phyloP scores from a whole-genome alignment of 2,888 invertebrate genomes.

The Adineta ricciae region DNA sequence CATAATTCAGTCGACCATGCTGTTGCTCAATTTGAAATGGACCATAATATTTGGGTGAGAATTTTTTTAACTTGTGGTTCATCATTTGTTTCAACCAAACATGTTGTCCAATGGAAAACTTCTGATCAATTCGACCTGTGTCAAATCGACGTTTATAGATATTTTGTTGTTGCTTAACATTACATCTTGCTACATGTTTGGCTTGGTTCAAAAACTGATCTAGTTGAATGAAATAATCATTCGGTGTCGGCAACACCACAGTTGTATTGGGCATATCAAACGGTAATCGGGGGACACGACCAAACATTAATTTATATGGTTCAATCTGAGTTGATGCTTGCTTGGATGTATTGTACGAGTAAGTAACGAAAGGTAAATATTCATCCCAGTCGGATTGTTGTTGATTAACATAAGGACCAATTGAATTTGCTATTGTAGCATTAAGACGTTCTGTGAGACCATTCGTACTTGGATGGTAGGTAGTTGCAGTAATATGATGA shows the following conservation, averaged over 20 bases:
- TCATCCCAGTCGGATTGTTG: not conserved
- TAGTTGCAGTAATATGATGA: not conserved
- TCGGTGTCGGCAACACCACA: not conserved
- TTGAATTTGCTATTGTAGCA: not conserved
- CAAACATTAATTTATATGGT: not conserved
- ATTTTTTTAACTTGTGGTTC: not conserved
- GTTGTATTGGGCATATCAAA: not conserved
- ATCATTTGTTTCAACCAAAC: not conserved
- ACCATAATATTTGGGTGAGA: not conserved
- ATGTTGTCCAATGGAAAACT: not conserved
- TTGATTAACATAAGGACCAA: not conserved
- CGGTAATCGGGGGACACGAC: not conserved
- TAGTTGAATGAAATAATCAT: not conserved
- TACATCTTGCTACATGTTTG: not conserved
- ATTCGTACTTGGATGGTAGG: not conserved
- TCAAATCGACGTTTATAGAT: not conserved
- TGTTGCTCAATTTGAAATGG: not conserved
- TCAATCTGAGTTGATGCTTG: not conserved
- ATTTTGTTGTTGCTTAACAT: not conserved
- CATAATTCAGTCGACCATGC: not conserved
- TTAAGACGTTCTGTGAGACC: not conserved
- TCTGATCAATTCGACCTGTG: not conserved
- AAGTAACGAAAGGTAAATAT: not conserved
- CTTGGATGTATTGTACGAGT: not conserved
- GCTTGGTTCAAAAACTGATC: not conserved